Conservation (phyloP, 2,113 vertebrate genomes). For the Urocolius indicus region DNA sequence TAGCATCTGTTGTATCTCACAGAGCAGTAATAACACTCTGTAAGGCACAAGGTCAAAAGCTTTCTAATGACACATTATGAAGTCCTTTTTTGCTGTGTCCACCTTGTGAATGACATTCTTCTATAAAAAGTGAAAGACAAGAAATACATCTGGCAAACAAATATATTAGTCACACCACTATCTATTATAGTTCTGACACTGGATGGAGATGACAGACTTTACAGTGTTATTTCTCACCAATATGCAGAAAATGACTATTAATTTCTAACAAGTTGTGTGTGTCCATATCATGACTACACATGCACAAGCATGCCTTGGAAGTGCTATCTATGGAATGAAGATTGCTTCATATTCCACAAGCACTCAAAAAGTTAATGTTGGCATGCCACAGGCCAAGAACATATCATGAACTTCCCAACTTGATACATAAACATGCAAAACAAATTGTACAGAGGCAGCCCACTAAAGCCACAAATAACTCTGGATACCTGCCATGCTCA, state of each 20-base stretch:
- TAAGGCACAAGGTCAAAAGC: constrained; percentile 38
- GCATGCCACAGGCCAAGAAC: no score
- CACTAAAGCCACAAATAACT: not conserved
- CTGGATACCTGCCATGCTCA: not conserved
- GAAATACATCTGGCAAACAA: not conserved
- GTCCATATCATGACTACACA: no score
- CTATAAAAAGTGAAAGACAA: not conserved
- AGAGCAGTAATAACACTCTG: constrained; percentile 4
- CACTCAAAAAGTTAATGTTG: no score
- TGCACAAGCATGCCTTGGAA: no score
- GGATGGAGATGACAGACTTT: not conserved
- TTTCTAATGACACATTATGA: not conserved
- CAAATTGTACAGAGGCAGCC: not conserved
- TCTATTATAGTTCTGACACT: not conserved
- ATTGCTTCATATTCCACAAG: not conserved
- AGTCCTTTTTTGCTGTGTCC: not conserved
- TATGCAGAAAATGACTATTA: not conserved
- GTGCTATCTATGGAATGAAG: not conserved
- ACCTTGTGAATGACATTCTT: not conserved
- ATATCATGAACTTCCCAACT: not conserved
- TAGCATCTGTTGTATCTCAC: constrained; percentile 29
- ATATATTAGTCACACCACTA: not conserved
- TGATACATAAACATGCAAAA: not conserved
- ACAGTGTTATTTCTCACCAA: not conserved
- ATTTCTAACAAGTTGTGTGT: not conserved